Evolutionary conservation across 1,140 invertebrate species (phyloP).

Genomic region (Drosophila nigrodunni): DNA sequence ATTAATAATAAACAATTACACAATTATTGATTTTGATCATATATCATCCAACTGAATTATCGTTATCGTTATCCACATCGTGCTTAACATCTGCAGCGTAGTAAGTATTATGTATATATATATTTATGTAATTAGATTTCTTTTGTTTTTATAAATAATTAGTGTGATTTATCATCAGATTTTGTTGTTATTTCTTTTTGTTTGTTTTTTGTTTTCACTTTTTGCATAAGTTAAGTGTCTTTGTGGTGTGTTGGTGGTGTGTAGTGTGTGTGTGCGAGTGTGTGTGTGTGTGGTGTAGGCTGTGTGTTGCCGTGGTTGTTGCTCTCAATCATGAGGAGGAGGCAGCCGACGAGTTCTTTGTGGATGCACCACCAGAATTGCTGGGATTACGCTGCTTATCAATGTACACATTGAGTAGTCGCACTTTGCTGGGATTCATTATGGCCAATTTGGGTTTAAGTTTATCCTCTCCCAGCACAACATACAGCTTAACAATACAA

Average conservation of each 20-base stretch:
- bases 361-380: conserved; percentile 58
- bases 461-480: conserved; percentile 92
- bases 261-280: conserved; percentile 31
- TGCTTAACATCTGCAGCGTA: conserved; percentile 6
- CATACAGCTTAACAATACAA: conserved; percentile 96
- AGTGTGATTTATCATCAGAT: conserved; percentile 48
- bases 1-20: conserved; percentile 62
- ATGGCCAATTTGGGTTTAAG: conserved; percentile 91
- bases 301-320: not conserved
- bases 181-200: conserved; percentile 37
- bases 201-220: conserved; percentile 37
- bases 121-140: conserved; percentile 65
- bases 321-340: conserved; percentile 81
- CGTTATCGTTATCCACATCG: not conserved
- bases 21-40: conserved; percentile 55
- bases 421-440: conserved; percentile 92
- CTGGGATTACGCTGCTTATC: conserved; percentile 73
- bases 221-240: conserved; percentile 58
- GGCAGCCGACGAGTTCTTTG: conserved; percentile 80
- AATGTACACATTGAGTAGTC: conserved; percentile 78
- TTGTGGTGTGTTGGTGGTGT: conserved; percentile 37
- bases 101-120: conserved; percentile 50
- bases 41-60: conserved; percentile 12
- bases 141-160: conserved; percentile 57
- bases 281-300: conserved; percentile 32